Conservation (phyloP, 2,113 vertebrate genomes). For the Gulo gulo region DNA sequence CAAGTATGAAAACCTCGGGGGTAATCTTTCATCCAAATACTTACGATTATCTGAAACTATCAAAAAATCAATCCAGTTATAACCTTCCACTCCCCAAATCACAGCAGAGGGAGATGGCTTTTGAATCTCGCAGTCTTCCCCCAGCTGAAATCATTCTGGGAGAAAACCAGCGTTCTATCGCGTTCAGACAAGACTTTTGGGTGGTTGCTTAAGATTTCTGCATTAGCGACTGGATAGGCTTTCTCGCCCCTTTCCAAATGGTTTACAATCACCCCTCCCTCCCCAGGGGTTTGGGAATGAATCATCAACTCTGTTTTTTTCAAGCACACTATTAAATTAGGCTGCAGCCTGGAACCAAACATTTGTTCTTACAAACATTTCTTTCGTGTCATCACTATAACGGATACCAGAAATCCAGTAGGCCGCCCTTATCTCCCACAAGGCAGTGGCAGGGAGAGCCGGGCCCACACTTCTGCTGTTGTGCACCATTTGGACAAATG, state of each 20-base stretch:
- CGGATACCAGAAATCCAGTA: constrained; percentile 55
- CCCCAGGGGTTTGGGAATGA: constrained; percentile 60
- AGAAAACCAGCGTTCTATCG: constrained; percentile 18
- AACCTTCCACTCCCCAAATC: not conserved
- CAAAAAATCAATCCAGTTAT: not conserved
- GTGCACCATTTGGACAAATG: not conserved
- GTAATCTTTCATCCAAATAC: constrained; percentile 14
- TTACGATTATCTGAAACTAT: constrained; percentile 34
- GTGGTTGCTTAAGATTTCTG: not conserved
- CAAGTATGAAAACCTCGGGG: constrained; percentile 9
- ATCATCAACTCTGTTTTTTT: constrained; percentile 68
- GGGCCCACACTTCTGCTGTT: not conserved
- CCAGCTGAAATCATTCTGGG: constrained; percentile 36
- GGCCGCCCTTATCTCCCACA: constrained; percentile 20
- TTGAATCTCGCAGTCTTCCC: not conserved
- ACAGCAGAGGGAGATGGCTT: not conserved
- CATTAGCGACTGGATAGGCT: not conserved
- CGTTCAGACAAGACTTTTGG: constrained; percentile 24
- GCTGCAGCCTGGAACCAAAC: constrained; percentile 55
- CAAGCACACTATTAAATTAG: constrained; percentile 65
- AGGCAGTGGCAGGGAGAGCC: not conserved
- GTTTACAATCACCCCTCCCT: constrained; percentile 47
- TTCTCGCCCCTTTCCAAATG: constrained; percentile 48
- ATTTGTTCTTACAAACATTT: constrained; percentile 59
- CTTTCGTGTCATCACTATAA: constrained; percentile 44